These are phyloP conservation scores for Lutjanus argentimaculatus DNA, from an alignment of 2,797 vertebrate genomes.

Conservation along the genomic window DNA sequence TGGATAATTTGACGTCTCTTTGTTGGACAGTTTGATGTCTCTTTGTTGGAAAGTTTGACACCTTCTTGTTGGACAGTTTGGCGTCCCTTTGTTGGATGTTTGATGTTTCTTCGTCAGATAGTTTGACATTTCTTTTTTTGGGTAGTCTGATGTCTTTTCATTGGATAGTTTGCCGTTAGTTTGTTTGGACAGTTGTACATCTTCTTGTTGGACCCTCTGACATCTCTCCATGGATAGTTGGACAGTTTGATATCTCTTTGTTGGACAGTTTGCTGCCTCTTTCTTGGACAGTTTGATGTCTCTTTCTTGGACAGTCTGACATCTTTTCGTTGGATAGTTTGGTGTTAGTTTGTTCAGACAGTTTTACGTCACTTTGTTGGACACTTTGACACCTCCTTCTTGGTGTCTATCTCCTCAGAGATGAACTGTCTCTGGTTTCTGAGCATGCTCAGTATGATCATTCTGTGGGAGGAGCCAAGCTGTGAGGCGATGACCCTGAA, in stretches of 20 bases:
- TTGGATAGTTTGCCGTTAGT: not conserved
- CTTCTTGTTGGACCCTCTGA: not conserved
- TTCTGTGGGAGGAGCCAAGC: conserved; percentile 18
- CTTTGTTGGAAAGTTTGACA: not conserved
- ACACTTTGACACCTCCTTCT: not conserved
- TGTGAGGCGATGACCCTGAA: conserved; percentile 20
- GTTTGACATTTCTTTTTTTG: not conserved
- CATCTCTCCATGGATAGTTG: no score
- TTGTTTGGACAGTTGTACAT: no score
- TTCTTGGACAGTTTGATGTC: not conserved
- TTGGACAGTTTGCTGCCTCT: no score
- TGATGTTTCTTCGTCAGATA: not conserved
- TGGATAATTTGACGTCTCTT: fast-evolving
- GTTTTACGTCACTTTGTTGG: not conserved
- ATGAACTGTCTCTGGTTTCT: conserved; percentile 30
- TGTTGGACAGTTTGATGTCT: not conserved
- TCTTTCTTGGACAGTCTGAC: not conserved
- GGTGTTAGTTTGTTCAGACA: no score
- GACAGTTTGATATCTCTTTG: no score
- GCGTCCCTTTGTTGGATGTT: not conserved
- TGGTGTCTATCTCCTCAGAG: not conserved
- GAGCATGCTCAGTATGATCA: conserved; percentile 2
- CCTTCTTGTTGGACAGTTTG: not conserved
- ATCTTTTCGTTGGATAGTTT: not conserved
- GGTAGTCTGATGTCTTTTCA: not conserved